Evolutionary conservation across 2,888 invertebrate genomes (phyloP).

Genomic region (Drosophila yooni): DNA sequence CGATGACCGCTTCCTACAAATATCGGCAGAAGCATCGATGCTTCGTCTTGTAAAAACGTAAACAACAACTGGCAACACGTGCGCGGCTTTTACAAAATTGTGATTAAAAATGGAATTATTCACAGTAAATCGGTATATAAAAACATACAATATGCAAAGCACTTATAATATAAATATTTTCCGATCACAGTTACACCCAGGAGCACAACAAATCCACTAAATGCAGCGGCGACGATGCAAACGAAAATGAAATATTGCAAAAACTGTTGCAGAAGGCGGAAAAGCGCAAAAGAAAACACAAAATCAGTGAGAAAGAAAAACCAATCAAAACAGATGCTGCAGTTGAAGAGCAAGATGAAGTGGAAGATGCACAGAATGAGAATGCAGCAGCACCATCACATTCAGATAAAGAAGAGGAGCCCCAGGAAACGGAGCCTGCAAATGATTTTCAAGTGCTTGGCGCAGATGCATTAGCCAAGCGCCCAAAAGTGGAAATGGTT

Average conservation of each 20-base stretch:
- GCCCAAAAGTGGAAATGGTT: conserved; percentile 89
- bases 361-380: conserved; percentile 18
- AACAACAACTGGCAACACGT: conserved; percentile 73
- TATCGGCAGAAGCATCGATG: conserved; percentile 35
- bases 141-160: too few species aligned
- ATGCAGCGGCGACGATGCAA: conserved; percentile 22
- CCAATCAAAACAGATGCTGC: not conserved
- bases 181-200: conserved; percentile 50
- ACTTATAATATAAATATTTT: not conserved
- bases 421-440: conserved; percentile 23
- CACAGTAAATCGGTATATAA: conserved; percentile 88
- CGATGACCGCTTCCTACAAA: conserved; percentile 1
- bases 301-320: conserved; percentile 46
- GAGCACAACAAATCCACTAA: conserved; percentile 26
- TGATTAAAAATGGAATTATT: conserved; percentile 88
- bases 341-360: conserved; percentile 6
- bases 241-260: conserved; percentile 87
- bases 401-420: not conserved
- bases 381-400: conserved; percentile 16
- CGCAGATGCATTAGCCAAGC: conserved; percentile 87
- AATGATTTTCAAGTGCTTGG: conserved; percentile 87
- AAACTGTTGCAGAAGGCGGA: conserved; percentile 88
- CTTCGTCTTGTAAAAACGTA: conserved; percentile 42
- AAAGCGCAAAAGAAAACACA: conserved; percentile 83
- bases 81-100: conserved; percentile 32